Evolutionary conservation across 2,888 invertebrate genomes (phyloP), one percentile per base, ranked within the genome.

Genomic region (Nymphalis urticae): DNA sequence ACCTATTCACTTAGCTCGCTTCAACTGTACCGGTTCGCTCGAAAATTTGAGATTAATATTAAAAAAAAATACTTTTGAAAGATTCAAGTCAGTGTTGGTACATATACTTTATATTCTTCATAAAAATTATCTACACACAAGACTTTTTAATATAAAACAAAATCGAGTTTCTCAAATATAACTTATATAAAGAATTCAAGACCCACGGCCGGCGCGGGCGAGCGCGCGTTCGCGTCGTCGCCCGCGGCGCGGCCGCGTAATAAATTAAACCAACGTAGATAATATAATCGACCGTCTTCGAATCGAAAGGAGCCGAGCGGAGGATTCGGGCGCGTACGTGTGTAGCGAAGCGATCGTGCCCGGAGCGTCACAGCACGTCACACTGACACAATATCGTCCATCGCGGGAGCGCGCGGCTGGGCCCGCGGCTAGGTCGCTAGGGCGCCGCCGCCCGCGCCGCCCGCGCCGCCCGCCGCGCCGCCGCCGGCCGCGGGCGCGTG

Each of bases 61-160:
- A 72, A 73, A 76, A 75, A 70, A 75, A 75, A 75, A 76, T 75
- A 77, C 72, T 75, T 78, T 79, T 76, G 76, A 85, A 85, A 87
- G 84, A 88, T 81, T 85, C 83, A 84, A 87, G 78, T 85, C 86
- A 79, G 79, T 82, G 82, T 86, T 85, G 86, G 84, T 90, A 90
- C 90, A 91, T 90, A 91, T 90, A 89, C 82, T 90, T 89, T 90
- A 89, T 90, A 90, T 89, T 90, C 86, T 86, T 83, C 89, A 91
- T 90, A 92, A 89, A 92, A 90, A 90, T 88, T 91, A 90, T 91
- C 90, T 90, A 91, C 90, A 91, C 90, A 91, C 90, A 86, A 89
- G 89, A 89, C 88, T 88, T 87, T 71, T 83, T 83, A 84, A 85
- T 88, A 89, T 86, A 88, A 89, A 90, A 89, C 87, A 87, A 88